Base-by-base conservation (phyloP, 2,113 vertebrate species). In the Osmerus mordax region DNA sequence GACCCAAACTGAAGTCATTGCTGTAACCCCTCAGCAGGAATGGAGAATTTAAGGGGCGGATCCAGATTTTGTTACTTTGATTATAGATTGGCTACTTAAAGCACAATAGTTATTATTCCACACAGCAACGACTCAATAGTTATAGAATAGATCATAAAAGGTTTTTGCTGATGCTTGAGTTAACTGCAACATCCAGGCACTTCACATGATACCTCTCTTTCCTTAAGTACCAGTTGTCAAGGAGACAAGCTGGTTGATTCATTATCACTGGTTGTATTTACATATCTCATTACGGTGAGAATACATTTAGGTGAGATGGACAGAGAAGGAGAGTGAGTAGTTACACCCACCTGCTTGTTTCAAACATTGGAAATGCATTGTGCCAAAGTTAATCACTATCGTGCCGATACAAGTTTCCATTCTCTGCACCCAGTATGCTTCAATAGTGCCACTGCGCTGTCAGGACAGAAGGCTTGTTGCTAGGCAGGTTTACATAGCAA, bases 181-280 rank as follows among this genome's bases (percentile, higher is more conserved):
- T 32, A n/a, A 64, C 29, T n/a, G 62, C 16, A 29, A 11, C 62
- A 36, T 64, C 15, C 28, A 64, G 28, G 62, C 15, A 64, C 25
- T 64, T 64, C 28, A 64, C 29, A 29, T 14, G 28, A 64, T 16
- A n/a, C 32, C 28, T 64, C 8, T 9, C 28, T 64, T 16, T 18
- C 29, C n/a, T 56, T 28, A 47, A 47, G 9, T n/a, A 29, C 62
- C 36, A 53, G 61, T 32, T 65, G 78, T 75, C 8, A 56, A 11
- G 66, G 52, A 28, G 19, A 55, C 41, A 41, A 47, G 19, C 56
- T 70, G 61, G 59, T 68, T 54, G 32, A 61, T 75, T 29, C 69
- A 72, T 70, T 54, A 72, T 65, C 53, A 60, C 58, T 63, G 67
- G n/a, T 60, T 75, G 55, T 54, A 58, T 68, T 28, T 68, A 63